Conservation (phyloP, 2,113 vertebrate genomes). For the Apeltes quadracus region DNA sequence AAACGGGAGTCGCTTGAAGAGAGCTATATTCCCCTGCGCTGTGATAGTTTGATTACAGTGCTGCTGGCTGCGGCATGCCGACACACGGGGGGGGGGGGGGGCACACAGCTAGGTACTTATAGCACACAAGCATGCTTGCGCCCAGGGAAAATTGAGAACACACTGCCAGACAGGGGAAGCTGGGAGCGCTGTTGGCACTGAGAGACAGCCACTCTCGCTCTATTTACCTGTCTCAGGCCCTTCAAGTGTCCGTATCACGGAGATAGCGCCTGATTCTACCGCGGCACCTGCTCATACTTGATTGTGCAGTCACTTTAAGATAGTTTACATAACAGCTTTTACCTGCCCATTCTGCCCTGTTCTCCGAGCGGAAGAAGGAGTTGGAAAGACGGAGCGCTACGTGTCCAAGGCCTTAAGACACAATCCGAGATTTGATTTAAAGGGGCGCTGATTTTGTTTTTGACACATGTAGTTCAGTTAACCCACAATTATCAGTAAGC, state of each 20-base stretch:
- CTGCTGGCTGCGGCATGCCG: conserved; percentile 86
- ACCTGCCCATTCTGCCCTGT: conserved; percentile 70
- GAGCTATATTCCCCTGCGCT: conserved; percentile 89
- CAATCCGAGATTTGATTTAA: conserved; percentile 14
- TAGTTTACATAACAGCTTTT: conserved; percentile 58
- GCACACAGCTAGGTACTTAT: conserved; percentile 50
- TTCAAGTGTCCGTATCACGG: conserved; percentile 57
- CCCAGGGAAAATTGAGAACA: conserved; percentile 52
- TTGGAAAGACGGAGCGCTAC: conserved; percentile 2
- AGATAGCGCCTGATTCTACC: conserved; percentile 54
- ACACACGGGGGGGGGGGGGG: conserved; percentile 48
- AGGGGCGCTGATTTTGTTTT: not conserved
- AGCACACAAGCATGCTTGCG: conserved; percentile 27
- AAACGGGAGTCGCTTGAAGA: conserved; percentile 85
- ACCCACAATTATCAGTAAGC: too few relatives aligned
- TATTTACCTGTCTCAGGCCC: conserved; percentile 55
- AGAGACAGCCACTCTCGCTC: conserved; percentile 20
- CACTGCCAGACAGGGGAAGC: conserved; percentile 22
- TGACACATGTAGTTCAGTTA: not conserved
- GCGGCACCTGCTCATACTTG: conserved; percentile 33
- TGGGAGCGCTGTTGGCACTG: conserved; percentile 23
- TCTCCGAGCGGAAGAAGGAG: conserved; percentile 36
- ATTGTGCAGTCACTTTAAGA: conserved; percentile 51
- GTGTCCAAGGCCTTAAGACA: conserved; percentile 34
- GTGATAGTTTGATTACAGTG: conserved; percentile 95